Base-by-base conservation (phyloP, 2,797 vertebrate species). In the Oryzias sinensis region DNA sequence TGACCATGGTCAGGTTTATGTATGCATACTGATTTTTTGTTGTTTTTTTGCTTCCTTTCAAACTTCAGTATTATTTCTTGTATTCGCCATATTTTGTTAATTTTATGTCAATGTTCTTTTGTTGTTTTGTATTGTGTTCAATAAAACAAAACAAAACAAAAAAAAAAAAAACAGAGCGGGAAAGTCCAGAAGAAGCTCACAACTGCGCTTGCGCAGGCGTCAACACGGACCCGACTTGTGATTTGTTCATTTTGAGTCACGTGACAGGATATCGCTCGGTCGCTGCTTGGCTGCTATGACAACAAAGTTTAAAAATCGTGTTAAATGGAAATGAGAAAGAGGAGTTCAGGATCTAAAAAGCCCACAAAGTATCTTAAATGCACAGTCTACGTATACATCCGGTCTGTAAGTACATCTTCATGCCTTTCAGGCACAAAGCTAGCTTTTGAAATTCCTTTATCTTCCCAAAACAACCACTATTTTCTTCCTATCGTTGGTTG, bases 311-410 rank as follows among this genome's bases (percentile, higher is more conserved):
- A 29, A 65, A 77, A 80, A 72, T 82, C 49, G 14, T 63, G 74
- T 78, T 72, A 74, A 70, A 79, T 81, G 18, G 61, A 77, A 1
- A 25, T 7, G 56, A 61, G 52, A 54, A 85, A 53, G 54, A 76
- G 57, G 53, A 65, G 43, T 25, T 76, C 47, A 2, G 48, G 22
- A 4, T 43, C 45, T 8, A 56, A 76, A 70, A 65, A 37, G 24
- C 68, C 25, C 11, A 60, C 45, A 2, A 92, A 81, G 76, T 82
- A 59, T 60, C 61, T 92, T 14, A 92, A 81, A 88, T 93, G 89
- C 41, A 86, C 81, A 6, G 88, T 91, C 1, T 56, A 76, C 22
- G 6, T 93, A 65, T 77, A 88, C 54, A 72, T 94, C 17, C 62
- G 85, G 3, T 63, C 74, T 51, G 92, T 93, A 85, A 92, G 92